Percentiles rank a stretch among this genome's conserved stretches.
Conservation (phyloP, 2,113 vertebrate species). For the Trochalopteron elliotii region DNA sequence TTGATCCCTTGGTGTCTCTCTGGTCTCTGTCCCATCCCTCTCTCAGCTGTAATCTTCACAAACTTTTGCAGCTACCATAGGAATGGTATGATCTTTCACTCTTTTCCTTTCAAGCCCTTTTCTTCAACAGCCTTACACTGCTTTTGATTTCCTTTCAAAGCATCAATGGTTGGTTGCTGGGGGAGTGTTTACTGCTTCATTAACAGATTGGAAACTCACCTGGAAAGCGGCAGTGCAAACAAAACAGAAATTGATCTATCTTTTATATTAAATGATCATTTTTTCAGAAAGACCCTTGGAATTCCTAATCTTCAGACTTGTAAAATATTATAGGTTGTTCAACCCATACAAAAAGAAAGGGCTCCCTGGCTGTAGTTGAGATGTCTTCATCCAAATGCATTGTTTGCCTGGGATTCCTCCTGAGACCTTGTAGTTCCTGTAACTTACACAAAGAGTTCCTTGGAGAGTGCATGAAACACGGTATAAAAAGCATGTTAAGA, state of each 20-base stretch:
- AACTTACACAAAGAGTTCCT: not conserved
- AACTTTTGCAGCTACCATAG: not conserved
- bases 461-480: not conserved
- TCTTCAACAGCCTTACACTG: not conserved
- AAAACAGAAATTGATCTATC: not conserved
- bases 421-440: not conserved
- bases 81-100: not conserved
- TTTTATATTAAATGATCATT: not conserved
- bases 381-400: not conserved
- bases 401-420: not conserved
- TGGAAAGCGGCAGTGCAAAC: not conserved
- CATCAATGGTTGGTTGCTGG: not conserved
- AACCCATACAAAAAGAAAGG: not conserved
- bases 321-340: not conserved
- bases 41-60: not conserved
- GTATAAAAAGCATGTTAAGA: not conserved
- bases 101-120: not conserved
- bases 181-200: not conserved
- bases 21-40: not conserved
- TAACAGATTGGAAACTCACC: not conserved
- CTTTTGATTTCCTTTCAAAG: slow-evolving; percentile 22
- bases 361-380: not conserved
- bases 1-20: not conserved
- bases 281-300: not conserved
- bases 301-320: not conserved